Evolutionary conservation across 53 echinoderm and acorn worm genomes (phyloP).

Genomic region (Crossaster papposus): DNA sequence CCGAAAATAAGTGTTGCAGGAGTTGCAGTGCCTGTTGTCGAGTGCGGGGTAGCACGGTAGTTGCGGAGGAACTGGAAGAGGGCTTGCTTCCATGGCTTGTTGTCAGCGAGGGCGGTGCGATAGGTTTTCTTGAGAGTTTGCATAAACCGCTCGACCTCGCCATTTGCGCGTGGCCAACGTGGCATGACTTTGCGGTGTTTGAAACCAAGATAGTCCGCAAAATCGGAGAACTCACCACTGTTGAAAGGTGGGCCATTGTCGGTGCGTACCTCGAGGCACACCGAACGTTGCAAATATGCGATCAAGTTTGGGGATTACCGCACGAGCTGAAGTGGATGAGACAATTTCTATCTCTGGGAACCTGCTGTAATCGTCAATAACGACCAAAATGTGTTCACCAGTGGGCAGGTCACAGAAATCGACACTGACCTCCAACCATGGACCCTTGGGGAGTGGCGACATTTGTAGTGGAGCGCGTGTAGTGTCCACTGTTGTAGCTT

Average conservation of each 20-base stretch:
- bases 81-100: slow-evolving; percentile 64
- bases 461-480: slow-evolving; percentile 49
- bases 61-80: slow-evolving; percentile 66
- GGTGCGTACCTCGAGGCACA: slow-evolving; percentile 57
- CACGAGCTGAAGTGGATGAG: slow-evolving; percentile 55
- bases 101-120: slow-evolving; percentile 58
- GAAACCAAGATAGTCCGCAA: slow-evolving; percentile 73
- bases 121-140: slow-evolving; percentile 63
- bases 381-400: slow-evolving; percentile 58
- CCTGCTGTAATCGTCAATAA: slow-evolving; percentile 62
- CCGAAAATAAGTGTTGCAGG: slow-evolving; percentile 42
- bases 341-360: slow-evolving; percentile 64
- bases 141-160: slow-evolving; percentile 75
- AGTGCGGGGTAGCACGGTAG: slow-evolving; percentile 71
- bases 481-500: slow-evolving; percentile 41
- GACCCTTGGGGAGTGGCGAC: slow-evolving; percentile 50
- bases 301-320: slow-evolving; percentile 66
- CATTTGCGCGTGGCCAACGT: slow-evolving; percentile 75
- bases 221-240: slow-evolving; percentile 58
- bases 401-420: slow-evolving; percentile 46
- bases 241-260: slow-evolving; percentile 81
- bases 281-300: slow-evolving; percentile 54
- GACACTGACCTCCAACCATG: slow-evolving; percentile 49
- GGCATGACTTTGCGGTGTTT: slow-evolving; percentile 67
- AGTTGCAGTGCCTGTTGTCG: slow-evolving; percentile 59